Percentiles rank a stretch among this genome's conserved stretches.
phyloP scores from a whole-genome alignment of 2,888 invertebrate species.

The Herminia tarsipennalis region DNA sequence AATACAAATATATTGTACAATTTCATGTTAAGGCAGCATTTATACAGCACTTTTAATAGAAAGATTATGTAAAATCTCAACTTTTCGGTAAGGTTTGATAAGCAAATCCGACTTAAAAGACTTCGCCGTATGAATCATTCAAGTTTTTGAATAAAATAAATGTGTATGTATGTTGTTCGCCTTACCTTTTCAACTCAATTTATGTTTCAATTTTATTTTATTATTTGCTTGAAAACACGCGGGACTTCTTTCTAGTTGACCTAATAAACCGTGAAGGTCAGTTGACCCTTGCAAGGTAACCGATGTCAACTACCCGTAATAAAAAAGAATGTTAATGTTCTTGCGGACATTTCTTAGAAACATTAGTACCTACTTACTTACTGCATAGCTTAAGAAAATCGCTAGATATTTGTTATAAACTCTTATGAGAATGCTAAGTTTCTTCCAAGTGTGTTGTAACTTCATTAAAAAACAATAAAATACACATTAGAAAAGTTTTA shows the following conservation, averaged over 20 bases:
- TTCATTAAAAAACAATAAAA: too few relatives aligned
- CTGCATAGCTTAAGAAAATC: too few relatives aligned
- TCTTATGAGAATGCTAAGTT: too few relatives aligned
- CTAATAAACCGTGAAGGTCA: not conserved
- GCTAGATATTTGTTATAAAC: too few relatives aligned
- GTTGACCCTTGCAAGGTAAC: too few relatives aligned
- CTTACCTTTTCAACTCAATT: not conserved
- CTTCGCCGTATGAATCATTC: not conserved
- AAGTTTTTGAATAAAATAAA: conserved; percentile 16
- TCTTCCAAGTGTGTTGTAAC: too few relatives aligned
- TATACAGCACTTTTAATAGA: conserved; percentile 17
- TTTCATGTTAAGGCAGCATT: conserved; percentile 3
- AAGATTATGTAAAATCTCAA: conserved; percentile 18
- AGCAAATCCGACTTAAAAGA: conserved; percentile 13
- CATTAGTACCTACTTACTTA: too few relatives aligned
- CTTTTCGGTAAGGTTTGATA: conserved; percentile 17
- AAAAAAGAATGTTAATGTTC: too few relatives aligned
- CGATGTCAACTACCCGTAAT: too few relatives aligned
- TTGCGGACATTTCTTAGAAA: too few relatives aligned
- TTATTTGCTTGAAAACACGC: not conserved
- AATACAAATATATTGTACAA: conserved; percentile 1
- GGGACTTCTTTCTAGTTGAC: not conserved
- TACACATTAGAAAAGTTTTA: too few relatives aligned
- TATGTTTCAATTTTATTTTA: not conserved
- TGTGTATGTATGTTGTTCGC: not conserved